Evolutionary conservation across 2,888 invertebrate genomes (phyloP).

Genomic region (Sarcophaga rosellei): DNA sequence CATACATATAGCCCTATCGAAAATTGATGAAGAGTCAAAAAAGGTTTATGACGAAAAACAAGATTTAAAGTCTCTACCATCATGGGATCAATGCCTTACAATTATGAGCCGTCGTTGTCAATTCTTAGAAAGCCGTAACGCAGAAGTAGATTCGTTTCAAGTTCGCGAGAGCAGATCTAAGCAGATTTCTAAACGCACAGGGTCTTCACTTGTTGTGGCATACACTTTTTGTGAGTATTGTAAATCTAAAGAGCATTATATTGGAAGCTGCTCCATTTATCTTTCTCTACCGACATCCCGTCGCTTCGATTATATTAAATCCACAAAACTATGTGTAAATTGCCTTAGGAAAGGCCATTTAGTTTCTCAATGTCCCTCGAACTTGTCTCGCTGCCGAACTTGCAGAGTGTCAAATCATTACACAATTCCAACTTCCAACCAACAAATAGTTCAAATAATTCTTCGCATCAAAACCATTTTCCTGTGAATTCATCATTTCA

Average conservation of each 20-base stretch:
- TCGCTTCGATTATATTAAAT: conserved; percentile 29
- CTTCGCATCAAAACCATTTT: conserved; percentile 5
- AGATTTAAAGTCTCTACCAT: too few species aligned
- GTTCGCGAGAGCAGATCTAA: neutral
- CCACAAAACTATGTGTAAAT: conserved; percentile 13
- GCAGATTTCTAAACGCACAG: neutral
- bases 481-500: neutral
- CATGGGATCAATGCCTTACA: conserved; percentile 12
- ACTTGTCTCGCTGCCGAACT: conserved; percentile 19
- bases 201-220: conserved; percentile 2
- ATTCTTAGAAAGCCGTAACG: too few species aligned
- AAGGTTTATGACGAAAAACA: neutral
- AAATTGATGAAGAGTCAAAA: too few species aligned
- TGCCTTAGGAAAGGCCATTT: conserved; percentile 28
- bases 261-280: conserved; percentile 3
- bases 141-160: conserved; percentile 4
- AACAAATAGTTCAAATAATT: neutral
- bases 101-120: too few species aligned
- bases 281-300: neutral
- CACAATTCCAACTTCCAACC: neutral
- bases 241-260: conserved; percentile 16
- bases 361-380: conserved; percentile 3
- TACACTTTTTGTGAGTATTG: conserved; percentile 24
- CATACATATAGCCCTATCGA: conserved; percentile 20
- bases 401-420: conserved; percentile 25